phyloP scores from a whole-genome alignment of 2,797 vertebrate genomes.

The Crax fasciolata region DNA sequence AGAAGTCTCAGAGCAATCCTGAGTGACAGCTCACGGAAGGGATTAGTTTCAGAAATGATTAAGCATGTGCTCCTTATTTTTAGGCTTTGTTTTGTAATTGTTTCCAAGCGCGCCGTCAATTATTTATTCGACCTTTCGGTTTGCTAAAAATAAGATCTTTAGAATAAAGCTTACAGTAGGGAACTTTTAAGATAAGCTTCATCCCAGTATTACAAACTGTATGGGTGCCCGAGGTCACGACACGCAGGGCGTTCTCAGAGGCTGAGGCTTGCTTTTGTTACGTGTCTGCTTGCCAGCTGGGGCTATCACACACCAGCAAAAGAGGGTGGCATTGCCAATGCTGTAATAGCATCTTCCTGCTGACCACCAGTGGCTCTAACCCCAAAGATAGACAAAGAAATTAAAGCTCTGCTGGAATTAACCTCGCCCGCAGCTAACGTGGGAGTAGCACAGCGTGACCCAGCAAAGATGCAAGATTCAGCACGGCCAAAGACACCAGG shows the following conservation, averaged over 20 bases:
- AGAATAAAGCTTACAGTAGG: background rate
- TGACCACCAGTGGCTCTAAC: background rate
- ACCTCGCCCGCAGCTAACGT: background rate
- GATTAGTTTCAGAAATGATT: slow-evolving; percentile 68
- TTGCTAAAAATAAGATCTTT: background rate
- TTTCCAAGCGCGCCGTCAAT: background rate
- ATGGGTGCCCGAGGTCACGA: background rate
- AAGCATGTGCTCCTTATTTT: slow-evolving; percentile 8
- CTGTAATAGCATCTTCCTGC: background rate
- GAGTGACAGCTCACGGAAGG: slow-evolving; percentile 33
- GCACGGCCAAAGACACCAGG: background rate
- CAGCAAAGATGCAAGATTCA: background rate
- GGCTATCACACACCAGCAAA: fast-evolving
- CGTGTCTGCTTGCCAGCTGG: background rate
- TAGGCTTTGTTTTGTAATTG: slow-evolving; percentile 49
- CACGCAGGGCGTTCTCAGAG: background rate
- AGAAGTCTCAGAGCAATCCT: slow-evolving; percentile 53
- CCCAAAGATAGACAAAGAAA: background rate
- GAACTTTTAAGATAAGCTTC: background rate
- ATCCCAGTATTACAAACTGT: background rate
- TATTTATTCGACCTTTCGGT: background rate
- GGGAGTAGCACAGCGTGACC: background rate
- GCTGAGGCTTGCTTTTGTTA: background rate
- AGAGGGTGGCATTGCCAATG: background rate
- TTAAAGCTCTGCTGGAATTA: background rate